phyloP scores from a whole-genome alignment of 2,113 vertebrate species.

The Tenebrosternarchus preto region DNA sequence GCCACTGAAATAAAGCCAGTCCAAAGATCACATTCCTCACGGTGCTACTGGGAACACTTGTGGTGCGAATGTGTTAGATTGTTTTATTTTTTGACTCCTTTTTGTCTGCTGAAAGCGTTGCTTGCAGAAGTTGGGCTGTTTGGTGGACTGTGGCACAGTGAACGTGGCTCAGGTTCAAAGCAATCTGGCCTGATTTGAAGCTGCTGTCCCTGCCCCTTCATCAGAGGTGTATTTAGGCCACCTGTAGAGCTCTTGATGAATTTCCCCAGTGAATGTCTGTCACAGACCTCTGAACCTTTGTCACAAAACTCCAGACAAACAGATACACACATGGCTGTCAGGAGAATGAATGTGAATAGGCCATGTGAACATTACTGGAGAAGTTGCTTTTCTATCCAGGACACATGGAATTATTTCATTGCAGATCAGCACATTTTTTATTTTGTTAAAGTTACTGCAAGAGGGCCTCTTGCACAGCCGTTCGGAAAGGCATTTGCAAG shows the following conservation, averaged over 20 bases:
- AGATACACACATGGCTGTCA: slow-evolving; percentile 59
- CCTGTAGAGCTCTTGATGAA: background rate
- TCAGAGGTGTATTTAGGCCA: slow-evolving; percentile 17
- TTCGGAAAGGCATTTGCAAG: slow-evolving; percentile 38
- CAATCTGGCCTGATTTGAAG: background rate
- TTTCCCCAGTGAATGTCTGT: background rate
- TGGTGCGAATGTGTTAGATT: slow-evolving; percentile 70
- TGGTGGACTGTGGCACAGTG: slow-evolving; percentile 52
- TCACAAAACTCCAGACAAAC: slow-evolving; percentile 43
- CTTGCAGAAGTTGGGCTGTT: slow-evolving; percentile 63
- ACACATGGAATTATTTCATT: slow-evolving; percentile 63
- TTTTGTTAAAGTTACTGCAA: slow-evolving; percentile 52
- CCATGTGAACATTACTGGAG: slow-evolving; percentile 51
- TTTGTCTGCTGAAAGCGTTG: slow-evolving; percentile 60
- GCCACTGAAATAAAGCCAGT: slow-evolving; percentile 70
- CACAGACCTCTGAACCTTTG: background rate
- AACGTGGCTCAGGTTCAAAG: background rate
- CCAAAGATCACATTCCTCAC: slow-evolving; percentile 73
- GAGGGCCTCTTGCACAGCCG: slow-evolving; percentile 43
- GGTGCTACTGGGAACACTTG: slow-evolving; percentile 60
- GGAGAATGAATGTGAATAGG: slow-evolving; percentile 54
- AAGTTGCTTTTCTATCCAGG: slow-evolving; percentile 61
- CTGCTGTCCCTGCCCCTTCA: background rate
- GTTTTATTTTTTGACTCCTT: slow-evolving; percentile 68
- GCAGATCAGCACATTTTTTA: slow-evolving; percentile 52